Evolutionary conservation across 2,797 vertebrate genomes (phyloP), one percentile per base, ranked within the genome.

Genomic region (Phrynocephalus vlangalii): DNA sequence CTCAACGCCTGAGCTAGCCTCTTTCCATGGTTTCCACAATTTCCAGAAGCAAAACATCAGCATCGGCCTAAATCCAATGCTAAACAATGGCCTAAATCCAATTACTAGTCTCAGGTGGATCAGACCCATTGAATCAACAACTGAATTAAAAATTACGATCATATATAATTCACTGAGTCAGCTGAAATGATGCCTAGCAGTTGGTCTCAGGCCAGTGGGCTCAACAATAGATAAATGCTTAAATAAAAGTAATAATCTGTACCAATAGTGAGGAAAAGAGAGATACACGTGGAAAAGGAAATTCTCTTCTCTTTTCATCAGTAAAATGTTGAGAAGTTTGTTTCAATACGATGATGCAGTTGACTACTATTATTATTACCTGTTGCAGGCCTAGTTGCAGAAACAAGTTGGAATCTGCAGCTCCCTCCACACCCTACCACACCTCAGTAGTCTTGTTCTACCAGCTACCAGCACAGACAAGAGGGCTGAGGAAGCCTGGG

Each of bases 381-480:
- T n/a, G n/a, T n/a, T n/a, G n/a, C n/a, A 56, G 48, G 13, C 44
- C 30, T 67, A 71, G 60, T 81, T 86, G 0, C 0, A 52, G 72
- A 91, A 92, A 92, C 95, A 0, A 93, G 95, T 93, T 94, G 84
- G 91, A 92, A 95, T 95, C 89, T 95, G 95, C 90, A 96, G 85
- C 85, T 83, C 60, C 79, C 52, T 87, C 73, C 77, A 88, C 87
- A 88, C 94, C 92, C 88, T n/a, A 0, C 91, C 91, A 90, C 92
- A 3, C 92, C 91, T 92, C 80, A 90, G 82, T 70, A 92, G 95
- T 93, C 95, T 94, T 94, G 95, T 96, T 88, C 91, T 94, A 95
- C 95, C 92, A 93, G 95, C 94, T 96, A 87, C 13, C 16, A 3
- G 20, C 86, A 94, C 89, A 88, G 85, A 77, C 71, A 16, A 90